Conservation (phyloP, 1,140 invertebrate species). For the Trissolcus basalis region DNA sequence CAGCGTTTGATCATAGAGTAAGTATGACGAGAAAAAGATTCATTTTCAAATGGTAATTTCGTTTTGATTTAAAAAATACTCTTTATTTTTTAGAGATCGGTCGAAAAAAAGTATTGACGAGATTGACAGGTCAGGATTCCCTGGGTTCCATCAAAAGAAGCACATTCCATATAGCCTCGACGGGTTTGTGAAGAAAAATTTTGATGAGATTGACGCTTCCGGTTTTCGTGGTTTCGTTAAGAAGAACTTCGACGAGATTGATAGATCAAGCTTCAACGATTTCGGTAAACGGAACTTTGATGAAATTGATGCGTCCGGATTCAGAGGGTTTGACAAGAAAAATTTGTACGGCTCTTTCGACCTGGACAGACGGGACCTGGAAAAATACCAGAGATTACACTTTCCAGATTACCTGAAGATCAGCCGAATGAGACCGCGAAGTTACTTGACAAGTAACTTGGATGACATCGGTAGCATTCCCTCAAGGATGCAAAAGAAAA, state of each 20-base stretch:
- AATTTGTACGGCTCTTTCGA: constrained; percentile 69
- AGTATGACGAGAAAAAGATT: not conserved
- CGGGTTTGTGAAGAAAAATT: constrained; percentile 76
- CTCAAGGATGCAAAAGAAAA: constrained; percentile 70
- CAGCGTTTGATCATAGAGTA: constrained; percentile 1
- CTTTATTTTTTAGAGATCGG: constrained; percentile 8
- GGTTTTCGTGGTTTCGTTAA: constrained; percentile 80
- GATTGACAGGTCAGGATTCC: constrained; percentile 37
- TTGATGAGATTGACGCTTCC: constrained; percentile 80
- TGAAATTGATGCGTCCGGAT: constrained; percentile 79
- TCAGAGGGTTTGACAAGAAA: constrained; percentile 72
- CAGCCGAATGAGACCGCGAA: not conserved
- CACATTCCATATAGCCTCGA: constrained; percentile 61
- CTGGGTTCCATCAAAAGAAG: constrained; percentile 63
- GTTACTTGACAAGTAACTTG: constrained; percentile 76
- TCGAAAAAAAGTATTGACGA: constrained; percentile 39
- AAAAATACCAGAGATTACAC: constrained; percentile 64
- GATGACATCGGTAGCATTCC: constrained; percentile 79
- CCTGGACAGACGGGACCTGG: not conserved
- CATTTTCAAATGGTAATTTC: too few relatives aligned
- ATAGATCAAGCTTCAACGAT: constrained; percentile 69
- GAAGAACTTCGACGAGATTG: constrained; percentile 79
- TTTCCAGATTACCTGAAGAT: constrained; percentile 53
- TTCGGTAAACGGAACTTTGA: constrained; percentile 76
- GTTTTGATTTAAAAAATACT: not conserved